Evolutionary conservation across 2,797 vertebrate species (phyloP).

Genomic region (Parotocinclus haroldoi): DNA sequence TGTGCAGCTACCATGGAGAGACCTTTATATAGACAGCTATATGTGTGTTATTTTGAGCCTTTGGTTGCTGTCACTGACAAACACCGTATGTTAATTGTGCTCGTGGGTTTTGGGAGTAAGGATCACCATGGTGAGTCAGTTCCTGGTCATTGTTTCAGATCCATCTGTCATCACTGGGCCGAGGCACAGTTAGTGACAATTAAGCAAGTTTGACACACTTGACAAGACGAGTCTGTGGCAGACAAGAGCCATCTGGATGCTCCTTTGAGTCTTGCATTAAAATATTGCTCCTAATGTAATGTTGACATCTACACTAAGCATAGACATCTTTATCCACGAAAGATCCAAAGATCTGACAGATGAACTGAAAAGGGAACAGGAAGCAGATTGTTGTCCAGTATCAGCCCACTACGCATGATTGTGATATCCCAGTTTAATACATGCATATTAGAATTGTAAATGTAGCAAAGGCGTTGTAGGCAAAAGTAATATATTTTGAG

Average conservation of each 20-base stretch:
- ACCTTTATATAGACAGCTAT: too few species aligned
- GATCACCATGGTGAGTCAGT: slow-evolving; percentile 41
- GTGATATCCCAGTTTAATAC: too few species aligned
- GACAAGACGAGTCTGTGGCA: slow-evolving; percentile 63
- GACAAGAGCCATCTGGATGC: slow-evolving; percentile 67
- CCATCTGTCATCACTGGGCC: slow-evolving; percentile 50
- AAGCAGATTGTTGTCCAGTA: too few species aligned
- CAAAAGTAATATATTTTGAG: too few species aligned
- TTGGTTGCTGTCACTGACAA: background rate
- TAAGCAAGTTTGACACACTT: slow-evolving; percentile 71
- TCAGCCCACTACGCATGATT: too few species aligned
- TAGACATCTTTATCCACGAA: slow-evolving; percentile 25
- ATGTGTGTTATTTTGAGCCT: background rate
- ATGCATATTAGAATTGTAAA: too few species aligned
- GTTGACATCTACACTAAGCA: slow-evolving; percentile 26
- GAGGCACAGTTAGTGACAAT: slow-evolving; percentile 54
- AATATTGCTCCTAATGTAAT: slow-evolving; percentile 53
- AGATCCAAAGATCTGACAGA: slow-evolving; percentile 54
- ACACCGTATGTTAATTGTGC: too few species aligned
- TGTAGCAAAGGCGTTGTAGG: too few species aligned
- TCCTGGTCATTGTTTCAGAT: slow-evolving; percentile 52
- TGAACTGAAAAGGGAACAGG: background rate
- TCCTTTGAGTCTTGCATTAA: slow-evolving; percentile 42
- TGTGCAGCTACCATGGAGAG: background rate
- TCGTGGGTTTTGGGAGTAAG: slow-evolving; percentile 10